These are phyloP conservation scores for Bujurquina vittata DNA, from an alignment of 2,113 vertebrate species.

Conservation along the genomic window DNA sequence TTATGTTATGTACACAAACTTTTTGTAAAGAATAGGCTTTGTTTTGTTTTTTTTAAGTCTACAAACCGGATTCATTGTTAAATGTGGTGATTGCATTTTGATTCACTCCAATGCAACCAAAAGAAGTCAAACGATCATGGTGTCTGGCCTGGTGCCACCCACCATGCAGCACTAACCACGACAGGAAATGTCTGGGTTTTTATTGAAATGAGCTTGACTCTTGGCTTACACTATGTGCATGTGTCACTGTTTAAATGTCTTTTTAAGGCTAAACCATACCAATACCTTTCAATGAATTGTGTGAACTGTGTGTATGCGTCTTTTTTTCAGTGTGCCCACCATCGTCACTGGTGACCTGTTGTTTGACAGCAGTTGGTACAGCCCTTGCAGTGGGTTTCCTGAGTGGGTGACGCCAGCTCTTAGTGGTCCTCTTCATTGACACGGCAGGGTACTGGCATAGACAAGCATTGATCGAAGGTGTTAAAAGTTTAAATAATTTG, in stretches of 20 bases:
- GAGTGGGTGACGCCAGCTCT: conserved; percentile 84
- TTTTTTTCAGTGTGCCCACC: conserved; percentile 76
- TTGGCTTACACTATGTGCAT: conserved; percentile 7
- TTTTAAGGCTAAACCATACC: conserved; percentile 10
- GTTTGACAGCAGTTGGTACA: conserved; percentile 90
- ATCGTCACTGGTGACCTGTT: conserved; percentile 88
- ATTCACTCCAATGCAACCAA: conserved; percentile 26
- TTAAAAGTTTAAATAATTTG: conserved; percentile 2
- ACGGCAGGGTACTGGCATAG: conserved; percentile 69
- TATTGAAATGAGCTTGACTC: conserved; percentile 19
- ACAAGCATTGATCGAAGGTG: conserved; percentile 8
- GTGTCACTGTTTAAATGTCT: conserved; percentile 3
- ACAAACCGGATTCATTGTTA: background rate
- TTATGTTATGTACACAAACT: background rate
- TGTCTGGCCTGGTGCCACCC: conserved; percentile 43
- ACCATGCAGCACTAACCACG: conserved; percentile 19
- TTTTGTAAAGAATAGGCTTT: conserved; percentile 8
- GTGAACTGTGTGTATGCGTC: background rate
- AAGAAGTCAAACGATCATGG: conserved; percentile 39
- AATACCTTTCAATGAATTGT: conserved; percentile 16
- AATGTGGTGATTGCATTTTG: conserved; percentile 8
- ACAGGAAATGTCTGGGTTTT: conserved; percentile 40
- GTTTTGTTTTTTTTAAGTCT: background rate
- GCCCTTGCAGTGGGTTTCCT: conserved; percentile 89
- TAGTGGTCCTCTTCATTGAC: conserved; percentile 76